A percentile compares a stretch with the other conserved stretches of the same genome.
Conservation (phyloP, 2,888 invertebrate genomes). For the Hirtodrosophila cameraria region DNA sequence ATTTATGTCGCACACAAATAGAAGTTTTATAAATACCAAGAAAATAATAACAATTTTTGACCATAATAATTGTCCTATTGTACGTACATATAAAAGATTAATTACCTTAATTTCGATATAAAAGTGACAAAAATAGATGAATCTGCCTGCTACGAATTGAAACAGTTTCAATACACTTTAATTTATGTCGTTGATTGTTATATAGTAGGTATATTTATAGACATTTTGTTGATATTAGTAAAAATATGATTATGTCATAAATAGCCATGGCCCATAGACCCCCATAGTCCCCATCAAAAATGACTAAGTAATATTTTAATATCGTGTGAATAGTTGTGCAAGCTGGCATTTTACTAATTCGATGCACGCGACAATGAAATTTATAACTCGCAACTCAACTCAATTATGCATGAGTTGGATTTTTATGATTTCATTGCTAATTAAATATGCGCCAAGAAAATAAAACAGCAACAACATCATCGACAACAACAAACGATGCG, state of each 20-base stretch:
- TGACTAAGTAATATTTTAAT: constrained; percentile 1
- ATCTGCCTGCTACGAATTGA: too few species aligned
- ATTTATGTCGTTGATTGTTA: too few species aligned
- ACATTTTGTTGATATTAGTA: not conserved
- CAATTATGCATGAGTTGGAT: constrained; percentile 64
- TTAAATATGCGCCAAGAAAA: constrained; percentile 69
- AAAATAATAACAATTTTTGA: too few species aligned
- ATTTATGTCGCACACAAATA: too few species aligned
- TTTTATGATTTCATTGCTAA: constrained; percentile 71
- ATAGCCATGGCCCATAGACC: constrained; percentile 29
- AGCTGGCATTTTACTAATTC: constrained; percentile 22
- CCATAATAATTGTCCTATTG: too few species aligned
- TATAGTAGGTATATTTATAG: not conserved
- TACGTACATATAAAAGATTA: too few species aligned
- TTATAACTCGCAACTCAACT: constrained; percentile 59
- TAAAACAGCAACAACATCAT: constrained; percentile 10
- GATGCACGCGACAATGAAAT: constrained; percentile 49
- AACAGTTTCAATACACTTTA: too few species aligned
- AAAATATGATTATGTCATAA: not conserved
- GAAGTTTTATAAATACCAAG: too few species aligned
- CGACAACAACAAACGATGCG: constrained; percentile 29
- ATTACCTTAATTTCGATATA: too few species aligned
- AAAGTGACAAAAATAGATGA: too few species aligned
- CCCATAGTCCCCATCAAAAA: not conserved
- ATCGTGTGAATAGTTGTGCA: constrained; percentile 28